These are phyloP conservation scores for Hymenopus coronatus DNA, from an alignment of 2,888 invertebrate species.

Conservation along the genomic window DNA sequence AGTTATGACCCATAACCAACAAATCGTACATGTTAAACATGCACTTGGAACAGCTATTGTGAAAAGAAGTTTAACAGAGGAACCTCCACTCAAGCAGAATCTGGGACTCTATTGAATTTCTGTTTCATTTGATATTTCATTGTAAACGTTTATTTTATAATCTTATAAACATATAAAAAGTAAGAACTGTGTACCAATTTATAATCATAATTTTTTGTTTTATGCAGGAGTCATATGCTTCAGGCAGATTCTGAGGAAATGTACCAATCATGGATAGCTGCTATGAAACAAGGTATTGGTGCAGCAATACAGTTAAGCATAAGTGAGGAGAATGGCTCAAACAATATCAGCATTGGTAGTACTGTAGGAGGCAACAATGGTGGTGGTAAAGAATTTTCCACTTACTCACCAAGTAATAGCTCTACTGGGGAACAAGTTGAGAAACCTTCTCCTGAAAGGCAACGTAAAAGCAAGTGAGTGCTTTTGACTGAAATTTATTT, in stretches of 20 bases:
- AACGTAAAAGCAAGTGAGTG: conserved; percentile 39
- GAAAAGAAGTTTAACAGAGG: no score
- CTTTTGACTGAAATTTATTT: neutral
- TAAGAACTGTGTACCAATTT: neutral
- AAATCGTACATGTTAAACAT: no score
- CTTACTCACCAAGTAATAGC: conserved; percentile 24
- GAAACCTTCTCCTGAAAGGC: conserved; percentile 21
- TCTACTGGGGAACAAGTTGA: conserved; percentile 16
- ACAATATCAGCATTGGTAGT: conserved; percentile 39
- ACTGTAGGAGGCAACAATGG: conserved; percentile 35
- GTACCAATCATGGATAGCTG: conserved; percentile 83
- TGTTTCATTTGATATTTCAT: no score
- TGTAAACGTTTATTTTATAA: no score
- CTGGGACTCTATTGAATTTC: no score
- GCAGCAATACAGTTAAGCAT: conserved; percentile 72
- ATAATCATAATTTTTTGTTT: neutral
- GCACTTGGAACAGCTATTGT: no score
- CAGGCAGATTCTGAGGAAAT: conserved; percentile 96
- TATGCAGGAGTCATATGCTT: conserved; percentile 83
- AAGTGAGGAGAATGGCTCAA: conserved; percentile 37
- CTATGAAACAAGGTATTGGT: conserved; percentile 84
- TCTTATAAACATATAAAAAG: no score
- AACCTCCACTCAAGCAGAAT: no score
- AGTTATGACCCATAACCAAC: no score
- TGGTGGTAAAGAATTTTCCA: conserved; percentile 27